These are phyloP conservation scores for Aethina tumida DNA, from an alignment of 1,140 invertebrate species.

Conservation along the genomic window DNA sequence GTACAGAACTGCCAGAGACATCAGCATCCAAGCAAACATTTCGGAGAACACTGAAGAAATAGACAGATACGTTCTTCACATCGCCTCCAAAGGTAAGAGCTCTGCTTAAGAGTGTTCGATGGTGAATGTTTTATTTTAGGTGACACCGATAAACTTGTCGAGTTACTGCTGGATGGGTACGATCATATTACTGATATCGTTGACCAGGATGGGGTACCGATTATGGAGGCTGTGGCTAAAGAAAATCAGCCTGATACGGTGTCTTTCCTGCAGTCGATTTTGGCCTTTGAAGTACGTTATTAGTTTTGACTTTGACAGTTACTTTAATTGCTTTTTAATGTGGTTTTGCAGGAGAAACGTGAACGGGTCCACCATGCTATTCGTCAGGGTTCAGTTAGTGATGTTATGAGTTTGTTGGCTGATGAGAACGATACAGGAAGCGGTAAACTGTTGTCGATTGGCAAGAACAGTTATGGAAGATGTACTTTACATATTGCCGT, in stretches of 20 bases:
- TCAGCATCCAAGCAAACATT: conserved; percentile 67
- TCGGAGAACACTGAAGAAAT: conserved; percentile 72
- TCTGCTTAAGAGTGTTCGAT: background rate
- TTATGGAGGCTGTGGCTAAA: conserved; percentile 55
- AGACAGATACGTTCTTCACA: conserved; percentile 65
- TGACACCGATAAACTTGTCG: conserved; percentile 63
- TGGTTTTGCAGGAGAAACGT: conserved; percentile 56
- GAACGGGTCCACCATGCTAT: conserved; percentile 69
- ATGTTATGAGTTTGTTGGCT: conserved; percentile 50
- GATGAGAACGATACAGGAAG: conserved; percentile 44
- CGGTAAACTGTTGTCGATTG: conserved; percentile 56
- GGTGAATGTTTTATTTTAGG: conserved; percentile 40
- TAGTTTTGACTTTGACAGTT: background rate
- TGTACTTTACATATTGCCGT: conserved; percentile 74
- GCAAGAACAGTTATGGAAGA: conserved; percentile 62
- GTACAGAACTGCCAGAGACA: conserved; percentile 77
- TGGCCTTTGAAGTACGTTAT: conserved; percentile 57
- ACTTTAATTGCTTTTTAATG: too few relatives aligned
- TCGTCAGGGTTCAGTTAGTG: conserved; percentile 49
- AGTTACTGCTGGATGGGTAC: conserved; percentile 73
- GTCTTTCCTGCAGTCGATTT: conserved; percentile 54
- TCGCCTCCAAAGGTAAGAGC: conserved; percentile 59
- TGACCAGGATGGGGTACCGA: conserved; percentile 55
- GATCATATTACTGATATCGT: conserved; percentile 74
- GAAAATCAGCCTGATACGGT: conserved; percentile 53